Evolutionary conservation across 2,888 invertebrate species (phyloP).

Genomic region (Erebia palarica): DNA sequence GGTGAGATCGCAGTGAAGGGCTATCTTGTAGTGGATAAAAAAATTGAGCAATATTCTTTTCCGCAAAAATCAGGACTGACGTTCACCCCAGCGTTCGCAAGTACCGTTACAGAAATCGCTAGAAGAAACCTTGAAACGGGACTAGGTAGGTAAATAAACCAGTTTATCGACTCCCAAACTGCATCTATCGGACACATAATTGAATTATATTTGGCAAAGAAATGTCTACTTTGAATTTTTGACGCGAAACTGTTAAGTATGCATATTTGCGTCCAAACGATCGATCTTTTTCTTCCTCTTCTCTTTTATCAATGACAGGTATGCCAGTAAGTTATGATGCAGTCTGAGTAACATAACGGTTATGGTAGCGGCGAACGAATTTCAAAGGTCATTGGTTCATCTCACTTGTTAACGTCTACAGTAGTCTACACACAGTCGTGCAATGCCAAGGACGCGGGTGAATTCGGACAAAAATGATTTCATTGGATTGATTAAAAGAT

Average conservation of each 20-base stretch:
- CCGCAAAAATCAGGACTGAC: not conserved
- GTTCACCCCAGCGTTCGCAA: slow-evolving; percentile 3
- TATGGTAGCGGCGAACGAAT: not conserved
- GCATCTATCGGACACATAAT: slow-evolving; percentile 34
- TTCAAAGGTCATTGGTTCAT: slow-evolving; percentile 8
- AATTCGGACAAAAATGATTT: too few relatives aligned
- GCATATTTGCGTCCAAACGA: slow-evolving; percentile 13
- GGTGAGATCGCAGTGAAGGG: too few relatives aligned
- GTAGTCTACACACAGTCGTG: too few relatives aligned
- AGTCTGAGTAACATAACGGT: slow-evolving; percentile 2
- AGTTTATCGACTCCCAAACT: slow-evolving; percentile 31
- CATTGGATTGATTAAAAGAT: too few relatives aligned
- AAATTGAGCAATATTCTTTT: not conserved
- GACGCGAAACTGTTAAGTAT: slow-evolving; percentile 15
- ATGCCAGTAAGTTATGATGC: slow-evolving; percentile 14
- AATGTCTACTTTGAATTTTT: slow-evolving; percentile 19
- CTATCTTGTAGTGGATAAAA: too few relatives aligned
- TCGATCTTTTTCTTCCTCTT: slow-evolving; percentile 17
- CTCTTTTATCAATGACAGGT: slow-evolving; percentile 14
- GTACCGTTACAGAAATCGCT: slow-evolving; percentile 25
- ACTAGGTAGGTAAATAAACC: slow-evolving; percentile 22
- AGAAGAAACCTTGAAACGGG: slow-evolving; percentile 29
- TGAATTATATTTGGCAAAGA: slow-evolving; percentile 27
- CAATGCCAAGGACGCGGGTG: too few relatives aligned
- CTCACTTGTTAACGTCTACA: not conserved